Base-by-base conservation (phyloP, 2,797 vertebrate genomes). In the Pachyuromys duprasi region DNA sequence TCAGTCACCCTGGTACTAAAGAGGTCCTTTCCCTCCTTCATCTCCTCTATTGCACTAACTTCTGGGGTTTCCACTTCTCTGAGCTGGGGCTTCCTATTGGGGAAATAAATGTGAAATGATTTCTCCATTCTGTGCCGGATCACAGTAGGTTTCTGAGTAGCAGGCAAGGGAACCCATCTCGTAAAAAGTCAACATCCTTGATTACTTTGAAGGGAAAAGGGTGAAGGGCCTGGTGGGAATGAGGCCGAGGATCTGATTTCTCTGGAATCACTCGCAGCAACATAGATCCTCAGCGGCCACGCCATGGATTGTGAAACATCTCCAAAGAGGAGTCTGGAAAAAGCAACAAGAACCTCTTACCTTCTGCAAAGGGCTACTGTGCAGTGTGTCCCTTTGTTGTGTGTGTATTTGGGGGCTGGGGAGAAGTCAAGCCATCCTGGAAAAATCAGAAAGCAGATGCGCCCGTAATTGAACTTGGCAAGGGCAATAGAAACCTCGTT, bases 91-190 rank as follows among this genome's bases (percentile, higher is more conserved):
- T 98, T 98, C 98, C 98, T 97, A 96, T 83, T 97, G 74, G 97
- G 98, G 97, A 98, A 98, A 98, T 98, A 98, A 98, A 98, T 0
- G 97, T 97, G 97, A 98, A 98, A 98, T 96, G 88, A 98, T 97
- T 98, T 98, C 97, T 98, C 97, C 98, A 98, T 98, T 98, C 97
- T 97, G 92, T 97, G 97, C 98, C 93, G 83, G 97, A 98, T 98
- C 97, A 97, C 97, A 98, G 98, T 97, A 95, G 97, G 93, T 97
- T 96, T 98, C 97, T 97, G 97, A 97, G 97, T 93, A 95, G 96
- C 95, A 97, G 97, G 95, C 95, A 95, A 97, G 96, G 94, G 97
- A 98, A 97, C 95, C 97, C 92, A 91, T 97, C 98, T 98, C 96
- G 95, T 97, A 98, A 98, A 98, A 97, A 80, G 88, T 95, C 98